A percentile compares a stretch with the other conserved stretches of the same genome.
These are phyloP conservation scores for Spodoptera picta DNA, from an alignment of 2,888 invertebrate genomes.

Conservation along the genomic window DNA sequence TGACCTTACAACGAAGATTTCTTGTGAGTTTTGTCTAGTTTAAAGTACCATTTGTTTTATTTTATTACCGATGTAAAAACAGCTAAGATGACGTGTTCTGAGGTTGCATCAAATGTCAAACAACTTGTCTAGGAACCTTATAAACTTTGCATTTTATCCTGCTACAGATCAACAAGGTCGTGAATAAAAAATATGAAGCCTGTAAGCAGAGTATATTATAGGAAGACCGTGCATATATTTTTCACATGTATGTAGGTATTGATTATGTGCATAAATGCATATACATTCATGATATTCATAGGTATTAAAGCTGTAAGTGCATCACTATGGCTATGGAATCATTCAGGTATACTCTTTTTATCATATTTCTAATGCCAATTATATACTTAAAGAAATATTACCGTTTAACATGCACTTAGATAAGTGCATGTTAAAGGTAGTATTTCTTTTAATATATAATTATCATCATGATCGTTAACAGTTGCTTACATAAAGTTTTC, in stretches of 20 bases:
- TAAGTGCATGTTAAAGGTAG: conserved; percentile 12
- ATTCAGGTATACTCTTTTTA: conserved; percentile 39
- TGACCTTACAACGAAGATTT: background rate
- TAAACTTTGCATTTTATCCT: conserved; percentile 2
- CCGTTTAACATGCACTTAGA: conserved; percentile 11
- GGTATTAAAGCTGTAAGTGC: conserved; percentile 13
- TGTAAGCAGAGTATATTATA: conserved; percentile 16
- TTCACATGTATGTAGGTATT: background rate
- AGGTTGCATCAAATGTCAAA: conserved; percentile 32
- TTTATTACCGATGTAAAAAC: conserved; percentile 12
- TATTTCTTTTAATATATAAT: conserved; percentile 26
- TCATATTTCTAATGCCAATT: conserved; percentile 37
- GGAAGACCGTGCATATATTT: too few relatives aligned
- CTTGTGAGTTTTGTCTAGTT: too few relatives aligned
- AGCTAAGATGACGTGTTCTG: conserved; percentile 23
- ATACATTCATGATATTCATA: conserved; percentile 27
- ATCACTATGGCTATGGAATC: conserved; percentile 33
- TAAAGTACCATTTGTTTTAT: background rate
- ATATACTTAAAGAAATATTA: conserved; percentile 15
- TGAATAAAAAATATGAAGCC: conserved; percentile 12
- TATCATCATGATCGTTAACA: conserved; percentile 14
- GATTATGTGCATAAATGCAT: conserved; percentile 19
- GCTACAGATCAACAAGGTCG: conserved; percentile 18
- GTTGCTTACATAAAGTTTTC: conserved; percentile 9
- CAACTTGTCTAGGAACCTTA: conserved; percentile 12